Conservation (phyloP, 2,113 vertebrate species). For the Paratilapia polleni region DNA sequence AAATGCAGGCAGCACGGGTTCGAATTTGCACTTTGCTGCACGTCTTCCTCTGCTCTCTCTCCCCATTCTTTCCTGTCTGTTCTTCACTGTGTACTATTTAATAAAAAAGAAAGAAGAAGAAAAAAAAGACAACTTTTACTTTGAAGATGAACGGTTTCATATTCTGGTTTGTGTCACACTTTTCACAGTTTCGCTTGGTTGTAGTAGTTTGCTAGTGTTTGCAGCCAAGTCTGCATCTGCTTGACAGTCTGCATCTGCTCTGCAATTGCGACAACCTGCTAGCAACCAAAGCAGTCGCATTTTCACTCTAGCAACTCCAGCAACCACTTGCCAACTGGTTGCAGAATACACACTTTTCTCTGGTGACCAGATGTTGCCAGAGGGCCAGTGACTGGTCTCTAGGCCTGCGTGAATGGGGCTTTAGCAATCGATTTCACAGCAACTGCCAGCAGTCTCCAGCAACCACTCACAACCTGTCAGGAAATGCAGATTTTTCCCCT, state of each 20-base stretch:
- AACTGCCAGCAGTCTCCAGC: background rate
- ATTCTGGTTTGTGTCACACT: background rate
- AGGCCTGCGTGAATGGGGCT: too few species aligned
- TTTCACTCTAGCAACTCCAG: background rate
- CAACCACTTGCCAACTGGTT: background rate
- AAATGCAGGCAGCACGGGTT: too few species aligned
- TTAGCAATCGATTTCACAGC: background rate
- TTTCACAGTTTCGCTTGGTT: too few species aligned
- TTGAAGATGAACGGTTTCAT: background rate
- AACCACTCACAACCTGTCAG: too few species aligned
- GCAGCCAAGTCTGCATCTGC: rapidly evolving
- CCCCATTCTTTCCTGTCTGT: too few species aligned
- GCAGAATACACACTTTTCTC: too few species aligned
- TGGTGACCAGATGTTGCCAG: background rate
- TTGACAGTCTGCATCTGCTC: too few species aligned
- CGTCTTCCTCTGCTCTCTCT: too few species aligned
- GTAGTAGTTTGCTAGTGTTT: background rate
- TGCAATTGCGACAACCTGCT: background rate
- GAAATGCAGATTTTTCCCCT: background rate
- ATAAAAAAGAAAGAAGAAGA: too few species aligned
- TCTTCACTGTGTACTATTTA: too few species aligned
- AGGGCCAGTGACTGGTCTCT: background rate
- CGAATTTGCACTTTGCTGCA: too few species aligned
- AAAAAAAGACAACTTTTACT: background rate
- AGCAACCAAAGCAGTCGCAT: background rate